Conservation (phyloP, 92 coral and sea anemone species). For the Epizoanthus illoricatus region DNA sequence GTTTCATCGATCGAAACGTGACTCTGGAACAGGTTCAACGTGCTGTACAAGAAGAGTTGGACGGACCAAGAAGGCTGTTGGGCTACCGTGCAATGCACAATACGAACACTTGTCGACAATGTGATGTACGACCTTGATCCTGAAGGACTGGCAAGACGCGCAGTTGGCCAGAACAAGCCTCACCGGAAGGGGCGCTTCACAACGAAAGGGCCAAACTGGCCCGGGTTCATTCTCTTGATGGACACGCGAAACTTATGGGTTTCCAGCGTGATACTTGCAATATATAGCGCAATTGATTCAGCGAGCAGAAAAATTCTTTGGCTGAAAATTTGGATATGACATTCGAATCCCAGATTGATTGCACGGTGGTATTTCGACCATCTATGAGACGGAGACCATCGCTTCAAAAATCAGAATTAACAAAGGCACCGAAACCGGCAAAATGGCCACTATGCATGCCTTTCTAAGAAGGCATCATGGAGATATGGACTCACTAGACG, state of each 20-base stretch:
- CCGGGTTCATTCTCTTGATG: slow-evolving; percentile 27
- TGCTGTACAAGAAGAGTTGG: slow-evolving; percentile 26
- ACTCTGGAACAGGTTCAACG: slow-evolving; percentile 23
- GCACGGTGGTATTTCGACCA: slow-evolving; percentile 37
- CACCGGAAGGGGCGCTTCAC: slow-evolving; percentile 13
- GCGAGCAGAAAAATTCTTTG: slow-evolving; percentile 30
- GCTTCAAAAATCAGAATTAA: slow-evolving; percentile 27
- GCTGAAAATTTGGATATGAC: slow-evolving; percentile 20
- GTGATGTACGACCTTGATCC: slow-evolving; percentile 28
- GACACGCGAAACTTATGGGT: slow-evolving; percentile 19
- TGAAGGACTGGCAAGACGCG: slow-evolving; percentile 23
- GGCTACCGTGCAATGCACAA: slow-evolving; percentile 25
- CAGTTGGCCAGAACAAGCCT: neutral
- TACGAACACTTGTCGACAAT: slow-evolving; percentile 15
- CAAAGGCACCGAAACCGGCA: slow-evolving; percentile 29
- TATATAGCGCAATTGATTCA: slow-evolving; percentile 17
- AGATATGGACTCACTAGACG: slow-evolving; percentile 28
- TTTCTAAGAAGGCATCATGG: slow-evolving; percentile 23
- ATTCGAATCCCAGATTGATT: slow-evolving; percentile 28
- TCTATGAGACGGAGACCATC: slow-evolving; percentile 13
- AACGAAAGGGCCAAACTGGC: slow-evolving; percentile 35
- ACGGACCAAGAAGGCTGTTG: slow-evolving; percentile 14
- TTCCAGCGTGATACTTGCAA: slow-evolving; percentile 15
- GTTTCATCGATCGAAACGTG: neutral
- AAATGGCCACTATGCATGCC: slow-evolving; percentile 38